Conservation (phyloP, 2,888 invertebrate species). For the Epinotia bilunana region DNA sequence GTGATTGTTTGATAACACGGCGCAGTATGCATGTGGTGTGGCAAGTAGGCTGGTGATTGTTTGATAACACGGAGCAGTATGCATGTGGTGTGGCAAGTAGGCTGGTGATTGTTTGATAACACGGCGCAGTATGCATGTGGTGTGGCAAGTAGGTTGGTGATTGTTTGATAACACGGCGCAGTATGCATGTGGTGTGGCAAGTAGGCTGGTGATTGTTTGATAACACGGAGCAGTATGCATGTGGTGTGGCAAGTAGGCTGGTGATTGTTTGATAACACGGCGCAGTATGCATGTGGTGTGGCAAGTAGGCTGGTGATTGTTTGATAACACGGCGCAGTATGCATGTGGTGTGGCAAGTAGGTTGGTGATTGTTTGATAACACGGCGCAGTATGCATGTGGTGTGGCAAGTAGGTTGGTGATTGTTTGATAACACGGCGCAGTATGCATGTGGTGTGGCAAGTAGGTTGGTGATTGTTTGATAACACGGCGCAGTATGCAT, state of each 20-base stretch:
- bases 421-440: neutral
- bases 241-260: neutral
- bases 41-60: neutral
- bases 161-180: neutral
- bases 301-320: neutral
- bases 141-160: neutral
- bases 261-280: neutral
- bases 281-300: neutral
- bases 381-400: neutral
- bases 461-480: neutral
- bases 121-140: neutral
- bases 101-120: conserved; percentile 1
- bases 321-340: neutral
- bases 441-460: neutral
- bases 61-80: neutral
- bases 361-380: neutral
- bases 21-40: neutral
- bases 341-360: neutral
- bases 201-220: neutral
- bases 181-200: neutral
- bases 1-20: neutral
- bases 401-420: neutral
- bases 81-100: neutral
- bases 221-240: neutral
- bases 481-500: neutral